Conservation (phyloP, 2,113 vertebrate species). For the Dromiciops gliroides region DNA sequence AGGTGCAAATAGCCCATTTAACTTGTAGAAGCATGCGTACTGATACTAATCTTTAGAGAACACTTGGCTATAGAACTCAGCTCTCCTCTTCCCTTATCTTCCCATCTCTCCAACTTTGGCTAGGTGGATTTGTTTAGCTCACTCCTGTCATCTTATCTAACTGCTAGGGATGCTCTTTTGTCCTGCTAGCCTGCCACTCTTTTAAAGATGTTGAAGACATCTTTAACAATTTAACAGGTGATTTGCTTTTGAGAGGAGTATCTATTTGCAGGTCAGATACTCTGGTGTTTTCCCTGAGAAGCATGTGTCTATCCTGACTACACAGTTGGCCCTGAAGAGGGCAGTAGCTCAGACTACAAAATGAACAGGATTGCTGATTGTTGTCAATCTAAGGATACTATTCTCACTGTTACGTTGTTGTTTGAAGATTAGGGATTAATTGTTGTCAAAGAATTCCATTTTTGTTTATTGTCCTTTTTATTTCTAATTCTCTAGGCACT, state of each 20-base stretch:
- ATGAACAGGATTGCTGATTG: not conserved
- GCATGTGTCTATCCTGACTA: not conserved
- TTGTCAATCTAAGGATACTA: not conserved
- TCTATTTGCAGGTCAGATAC: not conserved
- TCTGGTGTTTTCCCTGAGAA: not conserved
- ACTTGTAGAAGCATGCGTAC: not conserved
- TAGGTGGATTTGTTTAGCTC: not conserved
- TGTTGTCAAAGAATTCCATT: not conserved
- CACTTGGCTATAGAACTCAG: not conserved
- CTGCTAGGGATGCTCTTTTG: not conserved
- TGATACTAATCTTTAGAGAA: not conserved
- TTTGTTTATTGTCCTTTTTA: slow-evolving; percentile 25
- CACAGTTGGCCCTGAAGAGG: not conserved
- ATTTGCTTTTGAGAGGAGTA: not conserved
- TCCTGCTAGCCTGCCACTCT: not conserved
- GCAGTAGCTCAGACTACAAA: not conserved
- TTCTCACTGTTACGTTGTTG: not conserved
- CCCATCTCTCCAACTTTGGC: not conserved
- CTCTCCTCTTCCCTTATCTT: not conserved
- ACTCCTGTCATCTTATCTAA: not conserved
- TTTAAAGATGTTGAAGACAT: not conserved
- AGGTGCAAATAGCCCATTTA: not conserved
- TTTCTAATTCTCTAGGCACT: slow-evolving; percentile 86
- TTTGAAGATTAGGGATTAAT: not conserved
- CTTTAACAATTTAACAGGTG: not conserved